Evolutionary conservation across 2,888 invertebrate species (phyloP), one percentile per base, ranked within the genome.

Genomic region (Macrophya alboannulata): DNA sequence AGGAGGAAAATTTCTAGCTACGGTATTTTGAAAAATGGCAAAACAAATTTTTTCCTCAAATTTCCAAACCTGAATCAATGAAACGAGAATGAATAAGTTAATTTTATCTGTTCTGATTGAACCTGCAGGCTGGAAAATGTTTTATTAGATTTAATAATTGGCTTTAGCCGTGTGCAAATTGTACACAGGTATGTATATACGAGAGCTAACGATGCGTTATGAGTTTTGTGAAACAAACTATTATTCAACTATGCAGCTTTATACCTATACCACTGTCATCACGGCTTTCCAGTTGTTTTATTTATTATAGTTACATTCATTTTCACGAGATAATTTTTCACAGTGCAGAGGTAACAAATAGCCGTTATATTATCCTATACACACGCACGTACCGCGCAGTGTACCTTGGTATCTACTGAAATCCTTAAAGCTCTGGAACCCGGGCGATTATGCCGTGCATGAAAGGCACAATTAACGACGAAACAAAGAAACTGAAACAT

Each of bases 341-440:
- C 68, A 1, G 10, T 25, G 68, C 68, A 1, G 10, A 12, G 68
- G 6, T 25, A 68, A 68, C 37, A 37, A 68, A 68, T 37, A 37
- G 15, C 68, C 6, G 15, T 4, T 68, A 4, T 10, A 48, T 48
- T 48, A 31, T 31, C 31, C 3, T 3, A 31, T 31, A 31, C 0
- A 15, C n/a, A 8, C 55, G n/a, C 8, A n/a, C 2, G 21, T 25
- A 25, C 62, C 25, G 12, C 25, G 12, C 68, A 68, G 17, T 48
- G 48, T 9, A 15, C 48, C 3, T 48, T 1, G 48, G 4, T 68
- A 45, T 45, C 43, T 2, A 43, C 43, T 25, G 21, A 74, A 21
- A 74, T 74, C 74, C 74, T 74, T 74, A 21, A 74, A 43, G 45
- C 74, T 43, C 48, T 45, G 45, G 17, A 37, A 68, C 68, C 74